Evolutionary conservation across 2,113 vertebrate genomes (phyloP).

Genomic region (human): DNA sequence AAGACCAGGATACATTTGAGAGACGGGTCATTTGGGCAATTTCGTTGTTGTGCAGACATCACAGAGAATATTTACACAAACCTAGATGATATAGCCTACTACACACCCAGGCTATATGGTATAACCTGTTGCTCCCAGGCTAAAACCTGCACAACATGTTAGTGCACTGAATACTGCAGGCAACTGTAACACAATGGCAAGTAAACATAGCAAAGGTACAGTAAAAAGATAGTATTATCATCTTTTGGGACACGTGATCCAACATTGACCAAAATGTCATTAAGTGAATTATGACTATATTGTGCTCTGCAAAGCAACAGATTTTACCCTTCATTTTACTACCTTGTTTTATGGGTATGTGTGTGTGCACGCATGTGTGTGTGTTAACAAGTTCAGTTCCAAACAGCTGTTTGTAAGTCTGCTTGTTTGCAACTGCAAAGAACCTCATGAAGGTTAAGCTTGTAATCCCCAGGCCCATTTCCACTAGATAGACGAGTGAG

Average conservation of each 20-base stretch:
- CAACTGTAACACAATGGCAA: background rate
- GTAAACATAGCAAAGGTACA: background rate
- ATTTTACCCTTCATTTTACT: background rate
- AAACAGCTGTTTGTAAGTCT: background rate
- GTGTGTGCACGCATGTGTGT: no score
- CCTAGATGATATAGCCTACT: background rate
- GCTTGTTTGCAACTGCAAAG: constrained; percentile 25
- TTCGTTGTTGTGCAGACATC: background rate
- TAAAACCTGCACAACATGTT: background rate
- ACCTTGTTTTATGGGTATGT: background rate
- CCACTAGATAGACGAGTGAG: background rate
- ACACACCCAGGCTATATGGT: background rate
- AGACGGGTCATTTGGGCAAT: background rate
- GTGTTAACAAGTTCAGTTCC: background rate
- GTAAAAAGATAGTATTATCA: background rate
- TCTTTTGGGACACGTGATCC: background rate
- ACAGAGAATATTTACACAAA: background rate
- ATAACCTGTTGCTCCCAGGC: background rate
- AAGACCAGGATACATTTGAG: background rate
- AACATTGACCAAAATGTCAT: background rate
- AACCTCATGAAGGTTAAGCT: background rate
- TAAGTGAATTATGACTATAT: background rate
- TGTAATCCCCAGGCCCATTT: constrained; percentile 23
- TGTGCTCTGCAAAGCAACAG: background rate
- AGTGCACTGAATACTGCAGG: background rate